Percentiles rank a stretch among this genome's conserved stretches.
Evolutionary conservation across 2,113 vertebrate genomes (phyloP).

Genomic region (Carassius gibelio): DNA sequence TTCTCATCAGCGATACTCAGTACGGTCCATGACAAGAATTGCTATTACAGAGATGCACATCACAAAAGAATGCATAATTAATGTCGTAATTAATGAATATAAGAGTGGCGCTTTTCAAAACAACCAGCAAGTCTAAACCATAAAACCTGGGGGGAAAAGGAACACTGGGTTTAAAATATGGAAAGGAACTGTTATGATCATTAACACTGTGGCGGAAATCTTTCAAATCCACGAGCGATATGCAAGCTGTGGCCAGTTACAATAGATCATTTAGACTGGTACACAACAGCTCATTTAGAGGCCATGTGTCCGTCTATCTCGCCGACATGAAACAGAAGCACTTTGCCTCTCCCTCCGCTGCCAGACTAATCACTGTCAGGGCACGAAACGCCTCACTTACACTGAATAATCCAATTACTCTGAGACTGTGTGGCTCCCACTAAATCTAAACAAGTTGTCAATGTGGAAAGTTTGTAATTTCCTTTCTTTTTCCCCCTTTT

Average conservation of each 20-base stretch:
- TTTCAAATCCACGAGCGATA: conserved; percentile 2
- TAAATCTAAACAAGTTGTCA: conserved; percentile 46
- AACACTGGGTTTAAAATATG: conserved; percentile 13
- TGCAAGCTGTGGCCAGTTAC: conserved; percentile 19
- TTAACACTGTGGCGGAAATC: conserved; percentile 41
- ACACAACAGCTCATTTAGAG: conserved; percentile 42
- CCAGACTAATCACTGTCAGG: conserved; percentile 28
- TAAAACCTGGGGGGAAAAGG: not conserved
- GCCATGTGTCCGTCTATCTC: conserved; percentile 35
- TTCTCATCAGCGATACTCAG: conserved; percentile 21
- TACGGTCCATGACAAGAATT: not conserved
- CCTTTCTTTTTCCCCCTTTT: conserved; percentile 11
- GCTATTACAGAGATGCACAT: conserved; percentile 18
- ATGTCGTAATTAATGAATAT: conserved; percentile 49
- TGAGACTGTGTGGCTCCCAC: conserved; percentile 9
- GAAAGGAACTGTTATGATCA: conserved; percentile 39
- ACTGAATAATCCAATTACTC: conserved; percentile 40
- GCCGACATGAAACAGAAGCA: conserved; percentile 13
- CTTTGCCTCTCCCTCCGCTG: conserved; percentile 32
- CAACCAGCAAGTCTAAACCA: conserved; percentile 9
- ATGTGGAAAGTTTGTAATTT: conserved; percentile 46
- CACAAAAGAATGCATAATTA: conserved; percentile 45
- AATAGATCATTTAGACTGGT: conserved; percentile 42
- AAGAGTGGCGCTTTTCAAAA: conserved; percentile 33
- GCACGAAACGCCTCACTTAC: conserved; percentile 35